Conservation (phyloP, 2,113 vertebrate species). For the Tylochromis polylepis region DNA sequence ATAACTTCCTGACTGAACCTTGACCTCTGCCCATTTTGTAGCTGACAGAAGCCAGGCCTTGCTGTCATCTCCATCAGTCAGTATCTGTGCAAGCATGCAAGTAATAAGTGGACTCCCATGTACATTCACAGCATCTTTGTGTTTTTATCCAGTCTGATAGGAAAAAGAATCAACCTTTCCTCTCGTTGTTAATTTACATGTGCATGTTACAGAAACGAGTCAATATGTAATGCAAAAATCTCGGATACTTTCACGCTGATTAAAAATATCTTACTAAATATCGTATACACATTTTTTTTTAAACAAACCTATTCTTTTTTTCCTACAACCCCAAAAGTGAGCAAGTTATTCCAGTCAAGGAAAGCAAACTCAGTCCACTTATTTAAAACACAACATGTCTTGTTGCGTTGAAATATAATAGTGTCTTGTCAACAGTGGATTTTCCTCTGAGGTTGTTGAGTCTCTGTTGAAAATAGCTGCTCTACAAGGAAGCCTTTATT, state of each 20-base stretch:
- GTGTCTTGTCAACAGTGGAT: background rate
- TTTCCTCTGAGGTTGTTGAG: background rate
- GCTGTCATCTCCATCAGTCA: conserved; percentile 46
- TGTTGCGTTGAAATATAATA: conserved; percentile 22
- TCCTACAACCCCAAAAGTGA: background rate
- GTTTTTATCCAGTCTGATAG: background rate
- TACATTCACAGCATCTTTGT: background rate
- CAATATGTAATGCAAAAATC: background rate
- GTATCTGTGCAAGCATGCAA: background rate
- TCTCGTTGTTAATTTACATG: background rate
- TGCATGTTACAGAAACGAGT: background rate
- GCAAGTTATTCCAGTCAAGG: conserved; percentile 26
- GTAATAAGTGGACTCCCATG: background rate
- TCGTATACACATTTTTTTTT: background rate
- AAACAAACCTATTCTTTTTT: background rate
- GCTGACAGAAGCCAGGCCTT: conserved; percentile 56
- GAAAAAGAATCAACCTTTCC: background rate
- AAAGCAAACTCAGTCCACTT: conserved; percentile 5
- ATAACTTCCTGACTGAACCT: conserved; percentile 51
- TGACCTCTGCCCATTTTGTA: conserved; percentile 43
- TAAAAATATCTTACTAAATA: background rate
- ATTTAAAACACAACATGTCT: conserved; percentile 25
- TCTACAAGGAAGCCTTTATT: background rate
- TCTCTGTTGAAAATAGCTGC: background rate
- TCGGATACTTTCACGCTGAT: background rate